Base-by-base conservation (phyloP, 2,797 vertebrate species). In the Ptychobarbus kaznakovi region DNA sequence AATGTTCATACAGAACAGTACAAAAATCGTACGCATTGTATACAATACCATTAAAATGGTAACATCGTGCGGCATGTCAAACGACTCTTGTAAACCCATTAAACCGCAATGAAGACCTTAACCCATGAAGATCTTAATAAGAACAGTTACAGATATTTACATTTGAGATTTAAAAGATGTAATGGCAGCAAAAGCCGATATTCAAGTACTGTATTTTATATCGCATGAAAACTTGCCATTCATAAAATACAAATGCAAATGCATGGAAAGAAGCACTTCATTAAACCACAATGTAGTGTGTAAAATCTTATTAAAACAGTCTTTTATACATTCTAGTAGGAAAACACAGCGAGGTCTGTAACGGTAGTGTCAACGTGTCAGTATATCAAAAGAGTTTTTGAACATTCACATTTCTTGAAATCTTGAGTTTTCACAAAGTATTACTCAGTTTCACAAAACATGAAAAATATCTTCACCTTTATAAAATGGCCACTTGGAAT, bases 401-500 rank as follows among this genome's bases (percentile, higher is more conserved):
- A 82, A 88, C 87, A 88, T 86, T 88, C 84, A 86, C 87, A 51
- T 82, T 83, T 76, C 18, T 80, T 76, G 20, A 86, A 76, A 78
- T 86, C 79, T 91, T 91, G 90, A 88, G 91, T 93, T 92, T 93
- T 95, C 97, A 97, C 95, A 97, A 98, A 97, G 96, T 93, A 93
- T 89, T 77, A 86, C 90, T 86, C 91, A 93, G 40, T 94, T 95
- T 93, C 96, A 95, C 93, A 97, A 97, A 97, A 92, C 93, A 95
- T 97, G 96, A 96, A 96, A 97, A 97, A 98, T 97, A 96, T 89
- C 92, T 90, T 81, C 89, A 89, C 86, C 38, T 85, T 89, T 97
- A 96, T 96, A 96, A 97, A 94, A 97, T 95, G 84, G 96, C 96
- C 96, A 95, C 96, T 94, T 98, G 96, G 92, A 98, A 97, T 94